Conservation (phyloP, 2,797 vertebrate species). For the Euthynnus affinis region DNA sequence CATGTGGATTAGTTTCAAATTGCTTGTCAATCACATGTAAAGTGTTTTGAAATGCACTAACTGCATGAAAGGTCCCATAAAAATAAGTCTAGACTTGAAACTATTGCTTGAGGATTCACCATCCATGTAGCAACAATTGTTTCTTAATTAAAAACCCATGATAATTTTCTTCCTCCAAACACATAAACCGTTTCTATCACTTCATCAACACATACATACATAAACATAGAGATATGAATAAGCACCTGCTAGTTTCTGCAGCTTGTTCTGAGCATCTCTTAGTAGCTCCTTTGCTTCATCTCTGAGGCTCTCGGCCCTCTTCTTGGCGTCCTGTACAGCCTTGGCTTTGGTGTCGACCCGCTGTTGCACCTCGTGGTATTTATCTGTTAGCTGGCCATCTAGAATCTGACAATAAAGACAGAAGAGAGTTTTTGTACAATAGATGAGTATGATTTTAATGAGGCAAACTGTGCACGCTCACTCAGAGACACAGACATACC, state of each 20-base stretch:
- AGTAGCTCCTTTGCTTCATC: slow-evolving; percentile 92
- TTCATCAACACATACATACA: background rate
- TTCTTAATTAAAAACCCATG: background rate
- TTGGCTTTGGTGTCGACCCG: slow-evolving; percentile 92
- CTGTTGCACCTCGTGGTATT: slow-evolving; percentile 91
- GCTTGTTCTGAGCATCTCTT: slow-evolving; percentile 90
- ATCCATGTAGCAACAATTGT: background rate
- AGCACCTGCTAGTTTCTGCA: slow-evolving; percentile 91
- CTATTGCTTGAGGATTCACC: background rate
- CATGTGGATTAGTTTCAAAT: background rate
- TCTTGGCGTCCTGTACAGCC: slow-evolving; percentile 89
- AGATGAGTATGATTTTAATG: background rate
- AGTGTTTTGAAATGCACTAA: background rate
- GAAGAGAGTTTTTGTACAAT: background rate
- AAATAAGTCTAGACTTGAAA: background rate
- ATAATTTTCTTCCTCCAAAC: background rate
- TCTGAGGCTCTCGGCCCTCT: slow-evolving; percentile 89
- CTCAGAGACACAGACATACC: slow-evolving; percentile 75
- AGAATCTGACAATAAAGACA: slow-evolving; percentile 84
- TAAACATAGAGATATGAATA: background rate
- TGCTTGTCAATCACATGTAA: background rate
- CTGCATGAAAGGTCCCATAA: background rate
- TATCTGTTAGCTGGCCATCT: slow-evolving; percentile 91
- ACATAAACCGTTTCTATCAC: background rate
- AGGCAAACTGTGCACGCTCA: background rate